Percentiles rank a stretch among this genome's conserved stretches.
Evolutionary conservation across 2,888 invertebrate species (phyloP).

Genomic region (Drosophila neoperkinsi): DNA sequence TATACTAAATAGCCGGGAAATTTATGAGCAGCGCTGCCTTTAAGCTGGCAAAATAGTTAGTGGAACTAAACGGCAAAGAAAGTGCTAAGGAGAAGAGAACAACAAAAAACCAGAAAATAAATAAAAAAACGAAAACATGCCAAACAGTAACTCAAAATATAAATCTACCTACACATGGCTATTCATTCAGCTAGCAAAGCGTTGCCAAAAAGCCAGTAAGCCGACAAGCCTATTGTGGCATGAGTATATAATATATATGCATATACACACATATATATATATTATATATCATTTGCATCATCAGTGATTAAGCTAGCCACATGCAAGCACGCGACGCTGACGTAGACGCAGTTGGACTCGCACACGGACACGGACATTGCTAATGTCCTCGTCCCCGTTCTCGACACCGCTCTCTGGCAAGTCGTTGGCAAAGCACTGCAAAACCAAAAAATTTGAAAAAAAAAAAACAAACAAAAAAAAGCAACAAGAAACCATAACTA

Average conservation of each 20-base stretch:
- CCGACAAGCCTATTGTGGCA: constrained; percentile 7
- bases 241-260: not conserved
- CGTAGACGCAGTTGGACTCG: constrained; percentile 41
- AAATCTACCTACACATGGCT: constrained; percentile 52
- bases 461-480: constrained; percentile 12
- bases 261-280: not conserved
- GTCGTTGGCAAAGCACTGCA: constrained; percentile 75
- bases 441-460: constrained; percentile 40
- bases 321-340: constrained; percentile 69
- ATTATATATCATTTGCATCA: constrained; percentile 21
- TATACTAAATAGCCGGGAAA: constrained; percentile 66
- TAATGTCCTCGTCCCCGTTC: constrained; percentile 44
- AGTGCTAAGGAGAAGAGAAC: not conserved
- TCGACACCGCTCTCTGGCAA: constrained; percentile 62
- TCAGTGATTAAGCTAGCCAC: constrained; percentile 62
- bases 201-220: constrained; percentile 33
- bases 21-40: constrained; percentile 61
- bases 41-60: constrained; percentile 39
- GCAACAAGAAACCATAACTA: constrained; percentile 2
- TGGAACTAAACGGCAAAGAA: constrained; percentile 23
- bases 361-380: constrained; percentile 58
- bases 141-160: constrained; percentile 45
- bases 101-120: not conserved
- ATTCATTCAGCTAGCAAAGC: constrained; percentile 48
- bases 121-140: constrained; percentile 47